Percentiles rank a stretch among this genome's conserved stretches.
phyloP scores from a whole-genome alignment of 2,888 invertebrate genomes.

The Malthinus flaveolus region DNA sequence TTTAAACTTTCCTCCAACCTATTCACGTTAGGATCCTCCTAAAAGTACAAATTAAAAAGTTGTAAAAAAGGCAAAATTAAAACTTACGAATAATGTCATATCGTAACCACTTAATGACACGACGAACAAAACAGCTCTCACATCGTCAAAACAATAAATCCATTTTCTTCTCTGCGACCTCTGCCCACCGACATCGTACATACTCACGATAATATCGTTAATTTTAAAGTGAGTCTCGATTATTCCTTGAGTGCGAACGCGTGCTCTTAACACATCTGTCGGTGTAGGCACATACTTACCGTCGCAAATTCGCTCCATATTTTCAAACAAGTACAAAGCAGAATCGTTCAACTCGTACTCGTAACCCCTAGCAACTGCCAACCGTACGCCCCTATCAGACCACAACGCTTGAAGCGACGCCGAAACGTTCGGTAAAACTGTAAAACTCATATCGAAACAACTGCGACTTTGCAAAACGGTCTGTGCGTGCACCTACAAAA shows the following conservation, averaged over 20 bases:
- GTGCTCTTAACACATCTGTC: conserved; percentile 64
- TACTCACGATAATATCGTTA: conserved; percentile 61
- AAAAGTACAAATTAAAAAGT: conserved; percentile 26
- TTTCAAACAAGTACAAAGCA: conserved; percentile 68
- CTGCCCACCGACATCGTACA: conserved; percentile 70
- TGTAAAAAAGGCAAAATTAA: background rate
- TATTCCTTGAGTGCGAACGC: conserved; percentile 68
- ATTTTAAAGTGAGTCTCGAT: conserved; percentile 69
- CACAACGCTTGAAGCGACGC: conserved; percentile 61
- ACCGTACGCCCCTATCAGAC: conserved; percentile 65
- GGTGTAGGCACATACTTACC: conserved; percentile 66
- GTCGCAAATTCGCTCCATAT: conserved; percentile 67
- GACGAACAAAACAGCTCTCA: conserved; percentile 65
- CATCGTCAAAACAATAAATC: conserved; percentile 71
- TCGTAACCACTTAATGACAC: conserved; percentile 69
- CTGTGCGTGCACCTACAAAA: conserved; percentile 56
- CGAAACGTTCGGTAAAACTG: conserved; percentile 58
- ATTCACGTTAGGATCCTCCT: conserved; percentile 65
- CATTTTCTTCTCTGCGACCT: conserved; percentile 67
- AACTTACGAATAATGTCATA: conserved; percentile 61
- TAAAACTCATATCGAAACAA: conserved; percentile 61
- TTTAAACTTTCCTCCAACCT: conserved; percentile 66
- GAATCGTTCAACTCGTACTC: conserved; percentile 71
- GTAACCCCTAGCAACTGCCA: conserved; percentile 67
- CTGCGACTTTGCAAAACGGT: conserved; percentile 57